A percentile compares a stretch with the other conserved stretches of the same genome.
These are phyloP conservation scores for Bradypodion ventrale DNA, from an alignment of 2,797 vertebrate genomes.

Conservation along the genomic window DNA sequence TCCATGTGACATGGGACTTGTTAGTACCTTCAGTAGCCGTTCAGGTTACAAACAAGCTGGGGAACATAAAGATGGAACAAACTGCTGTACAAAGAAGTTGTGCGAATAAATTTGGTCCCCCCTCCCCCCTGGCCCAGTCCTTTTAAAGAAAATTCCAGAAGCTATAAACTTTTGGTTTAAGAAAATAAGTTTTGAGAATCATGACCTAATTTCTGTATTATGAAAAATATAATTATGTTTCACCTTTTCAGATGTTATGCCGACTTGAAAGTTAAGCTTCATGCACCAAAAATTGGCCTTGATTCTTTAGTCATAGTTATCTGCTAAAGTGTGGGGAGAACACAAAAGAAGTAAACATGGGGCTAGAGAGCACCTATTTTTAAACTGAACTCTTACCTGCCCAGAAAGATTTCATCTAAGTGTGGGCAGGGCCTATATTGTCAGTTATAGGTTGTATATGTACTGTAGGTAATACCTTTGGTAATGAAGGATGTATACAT, in stretches of 20 bases:
- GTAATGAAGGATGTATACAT: neutral
- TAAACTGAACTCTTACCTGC: neutral
- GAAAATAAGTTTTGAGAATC: neutral
- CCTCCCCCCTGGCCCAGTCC: no score
- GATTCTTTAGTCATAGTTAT: neutral
- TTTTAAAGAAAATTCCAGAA: neutral
- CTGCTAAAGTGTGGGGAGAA: neutral
- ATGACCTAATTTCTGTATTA: neutral
- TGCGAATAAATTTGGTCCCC: neutral
- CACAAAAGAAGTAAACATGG: neutral
- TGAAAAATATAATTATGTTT: neutral
- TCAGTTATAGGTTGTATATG: neutral
- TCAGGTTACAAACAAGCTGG: neutral
- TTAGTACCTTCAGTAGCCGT: neutral
- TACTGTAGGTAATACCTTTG: neutral
- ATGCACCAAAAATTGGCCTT: neutral
- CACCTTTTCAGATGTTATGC: neutral
- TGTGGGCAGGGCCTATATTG: neutral
- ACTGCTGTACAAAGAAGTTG: neutral
- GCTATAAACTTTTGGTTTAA: slow-evolving; percentile 10
- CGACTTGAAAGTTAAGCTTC: neutral
- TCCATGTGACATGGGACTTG: neutral
- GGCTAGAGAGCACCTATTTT: neutral
- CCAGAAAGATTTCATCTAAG: neutral
- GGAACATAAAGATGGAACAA: neutral